These are phyloP conservation scores for Sebastiscus tertius DNA, from an alignment of 2,797 vertebrate species.

Conservation along the genomic window DNA sequence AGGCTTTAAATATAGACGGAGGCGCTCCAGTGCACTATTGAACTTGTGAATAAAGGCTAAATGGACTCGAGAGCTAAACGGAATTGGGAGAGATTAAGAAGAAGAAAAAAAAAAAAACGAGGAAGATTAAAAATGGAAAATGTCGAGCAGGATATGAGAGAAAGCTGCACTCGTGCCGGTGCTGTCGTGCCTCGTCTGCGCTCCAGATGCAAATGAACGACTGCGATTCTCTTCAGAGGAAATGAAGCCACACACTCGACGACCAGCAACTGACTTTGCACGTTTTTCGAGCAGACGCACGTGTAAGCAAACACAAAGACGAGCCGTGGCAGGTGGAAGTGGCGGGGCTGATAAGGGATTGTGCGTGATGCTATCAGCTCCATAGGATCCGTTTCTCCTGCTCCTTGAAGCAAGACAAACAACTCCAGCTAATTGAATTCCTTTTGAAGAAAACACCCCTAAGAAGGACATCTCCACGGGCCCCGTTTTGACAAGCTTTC, in stretches of 20 bases:
- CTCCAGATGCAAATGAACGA: conserved; percentile 50
- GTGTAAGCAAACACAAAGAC: conserved; percentile 9
- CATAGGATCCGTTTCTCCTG: conserved; percentile 38
- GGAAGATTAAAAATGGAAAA: conserved; percentile 65
- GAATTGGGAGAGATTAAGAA: conserved; percentile 61
- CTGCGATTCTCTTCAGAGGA: conserved; percentile 34
- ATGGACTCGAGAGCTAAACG: conserved; percentile 60
- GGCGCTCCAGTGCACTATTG: conserved; percentile 48
- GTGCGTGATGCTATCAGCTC: conserved; percentile 19
- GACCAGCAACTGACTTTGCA: conserved; percentile 10
- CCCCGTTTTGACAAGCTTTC: conserved; percentile 36
- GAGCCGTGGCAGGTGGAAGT: conserved; percentile 37
- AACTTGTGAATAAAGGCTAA: conserved; percentile 61
- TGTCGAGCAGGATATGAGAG: conserved; percentile 43
- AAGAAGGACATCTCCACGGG: conserved; percentile 36
- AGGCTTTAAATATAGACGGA: conserved; percentile 65
- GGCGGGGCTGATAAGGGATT: conserved; percentile 4
- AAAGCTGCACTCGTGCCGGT: not conserved
- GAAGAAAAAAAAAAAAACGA: not conserved
- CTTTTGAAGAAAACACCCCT: conserved; percentile 45
- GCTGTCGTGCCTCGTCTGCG: conserved; percentile 16
- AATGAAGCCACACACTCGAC: conserved; percentile 36
- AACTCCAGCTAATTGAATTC: conserved; percentile 62
- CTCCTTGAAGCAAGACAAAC: conserved; percentile 55
- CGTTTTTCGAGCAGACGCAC: not conserved